Evolutionary conservation across 2,888 invertebrate genomes (phyloP).

Genomic region (Agapostemon virescens): DNA sequence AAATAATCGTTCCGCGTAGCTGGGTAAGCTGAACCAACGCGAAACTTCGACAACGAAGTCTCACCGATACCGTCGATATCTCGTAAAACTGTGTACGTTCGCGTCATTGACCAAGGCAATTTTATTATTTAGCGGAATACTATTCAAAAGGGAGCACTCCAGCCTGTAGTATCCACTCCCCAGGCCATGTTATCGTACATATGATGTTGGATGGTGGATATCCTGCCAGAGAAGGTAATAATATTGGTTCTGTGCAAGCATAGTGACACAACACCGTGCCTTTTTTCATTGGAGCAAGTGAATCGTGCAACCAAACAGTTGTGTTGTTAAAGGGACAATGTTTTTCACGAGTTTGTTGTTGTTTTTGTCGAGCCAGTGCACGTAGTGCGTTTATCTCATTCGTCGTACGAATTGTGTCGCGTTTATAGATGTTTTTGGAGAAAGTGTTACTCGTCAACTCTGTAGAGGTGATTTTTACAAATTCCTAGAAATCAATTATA

Average conservation of each 20-base stretch:
- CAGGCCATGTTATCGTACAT: constrained; percentile 60
- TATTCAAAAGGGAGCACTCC: constrained; percentile 46
- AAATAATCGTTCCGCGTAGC: constrained; percentile 69
- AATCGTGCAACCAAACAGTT: constrained; percentile 1
- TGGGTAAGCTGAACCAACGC: constrained; percentile 67
- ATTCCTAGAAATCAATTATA: neutral
- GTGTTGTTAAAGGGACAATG: neutral
- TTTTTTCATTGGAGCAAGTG: neutral
- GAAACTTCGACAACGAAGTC: constrained; percentile 41
- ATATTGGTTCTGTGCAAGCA: constrained; percentile 8
- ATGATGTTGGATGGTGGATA: constrained; percentile 66
- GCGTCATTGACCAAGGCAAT: constrained; percentile 35
- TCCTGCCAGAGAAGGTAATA: constrained; percentile 59
- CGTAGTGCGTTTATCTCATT: neutral
- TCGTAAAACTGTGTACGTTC: constrained; percentile 17
- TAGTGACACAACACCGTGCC: neutral
- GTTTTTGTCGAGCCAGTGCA: neutral
- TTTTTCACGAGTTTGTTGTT: constrained; percentile 16
- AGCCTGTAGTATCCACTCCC: constrained; percentile 44
- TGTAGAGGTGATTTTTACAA: neutral
- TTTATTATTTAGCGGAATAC: constrained; percentile 52
- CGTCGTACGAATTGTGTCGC: rapidly evolving
- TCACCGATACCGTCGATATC: constrained; percentile 23
- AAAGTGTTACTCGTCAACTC: neutral
- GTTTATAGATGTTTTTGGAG: neutral